Evolutionary conservation across 2,113 vertebrate species (phyloP).

Genomic region (Cynocephalus volans): DNA sequence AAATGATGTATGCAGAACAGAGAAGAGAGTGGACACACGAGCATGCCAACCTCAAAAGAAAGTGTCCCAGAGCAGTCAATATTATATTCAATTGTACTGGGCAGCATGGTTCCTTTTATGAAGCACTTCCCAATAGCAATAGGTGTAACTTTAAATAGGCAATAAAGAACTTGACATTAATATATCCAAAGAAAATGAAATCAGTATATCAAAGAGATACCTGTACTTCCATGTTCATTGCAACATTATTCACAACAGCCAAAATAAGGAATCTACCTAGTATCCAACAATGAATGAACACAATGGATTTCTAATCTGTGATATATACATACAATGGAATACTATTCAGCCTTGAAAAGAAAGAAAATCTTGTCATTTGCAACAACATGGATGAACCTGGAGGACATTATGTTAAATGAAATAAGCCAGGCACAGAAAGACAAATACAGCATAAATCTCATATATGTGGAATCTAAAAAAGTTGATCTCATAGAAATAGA

Average conservation of each 20-base stretch:
- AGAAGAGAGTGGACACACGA: not conserved
- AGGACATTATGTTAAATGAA: not conserved
- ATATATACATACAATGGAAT: not conserved
- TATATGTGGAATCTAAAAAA: not conserved
- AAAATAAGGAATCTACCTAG: not conserved
- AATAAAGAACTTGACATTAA: conserved; percentile 10
- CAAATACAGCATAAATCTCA: not conserved
- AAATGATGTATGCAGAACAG: not conserved
- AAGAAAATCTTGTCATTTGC: not conserved
- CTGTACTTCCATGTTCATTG: not conserved
- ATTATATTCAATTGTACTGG: not conserved
- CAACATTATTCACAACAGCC: not conserved
- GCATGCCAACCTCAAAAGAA: not conserved
- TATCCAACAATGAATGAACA: not conserved
- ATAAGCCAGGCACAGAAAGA: not conserved
- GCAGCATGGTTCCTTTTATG: not conserved
- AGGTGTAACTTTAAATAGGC: not conserved
- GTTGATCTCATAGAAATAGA: not conserved
- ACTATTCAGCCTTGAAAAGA: not conserved
- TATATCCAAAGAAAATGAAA: not conserved
- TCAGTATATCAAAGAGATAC: not conserved
- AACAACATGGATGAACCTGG: not conserved
- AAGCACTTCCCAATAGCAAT: not conserved
- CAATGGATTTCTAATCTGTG: not conserved
- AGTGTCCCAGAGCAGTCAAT: not conserved